Conservation (phyloP, 1,140 invertebrate species). For the Scaptomyza pallida region DNA sequence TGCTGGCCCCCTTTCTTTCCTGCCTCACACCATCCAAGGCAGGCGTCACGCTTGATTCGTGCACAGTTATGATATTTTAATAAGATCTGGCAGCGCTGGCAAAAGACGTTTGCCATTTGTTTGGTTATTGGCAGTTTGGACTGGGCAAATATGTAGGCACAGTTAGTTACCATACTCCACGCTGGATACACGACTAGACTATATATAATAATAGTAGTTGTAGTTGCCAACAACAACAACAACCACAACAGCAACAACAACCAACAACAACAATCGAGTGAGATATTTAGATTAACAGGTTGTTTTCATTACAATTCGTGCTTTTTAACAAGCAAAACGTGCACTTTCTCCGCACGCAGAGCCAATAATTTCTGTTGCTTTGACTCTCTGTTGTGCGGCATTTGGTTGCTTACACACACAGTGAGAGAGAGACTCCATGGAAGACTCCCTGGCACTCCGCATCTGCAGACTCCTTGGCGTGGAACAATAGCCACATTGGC, state of each 20-base stretch:
- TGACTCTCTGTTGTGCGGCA: slow-evolving; percentile 32
- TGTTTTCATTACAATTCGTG: slow-evolving; percentile 83
- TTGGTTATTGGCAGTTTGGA: slow-evolving; percentile 54
- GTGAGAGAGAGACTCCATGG: slow-evolving; percentile 5
- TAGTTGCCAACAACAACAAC: slow-evolving; percentile 44
- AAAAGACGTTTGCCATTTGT: slow-evolving; percentile 60
- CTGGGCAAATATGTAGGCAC: slow-evolving; percentile 27
- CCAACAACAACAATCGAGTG: slow-evolving; percentile 76
- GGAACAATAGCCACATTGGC: slow-evolving; percentile 70
- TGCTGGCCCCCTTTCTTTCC: background rate
- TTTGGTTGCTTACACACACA: too few relatives aligned
- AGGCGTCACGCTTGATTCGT: slow-evolving; percentile 57
- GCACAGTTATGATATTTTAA: slow-evolving; percentile 82
- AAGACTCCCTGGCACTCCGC: slow-evolving; percentile 14
- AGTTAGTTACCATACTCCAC: slow-evolving; percentile 70
- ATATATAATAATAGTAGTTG: slow-evolving; percentile 78
- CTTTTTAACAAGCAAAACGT: slow-evolving; percentile 84
- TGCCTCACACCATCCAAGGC: background rate
- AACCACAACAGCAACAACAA: slow-evolving; percentile 36
- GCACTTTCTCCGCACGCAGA: slow-evolving; percentile 84
- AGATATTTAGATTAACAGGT: slow-evolving; percentile 84
- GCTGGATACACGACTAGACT: slow-evolving; percentile 69
- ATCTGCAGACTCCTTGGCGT: slow-evolving; percentile 62
- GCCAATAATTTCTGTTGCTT: slow-evolving; percentile 74
- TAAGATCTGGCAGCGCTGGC: slow-evolving; percentile 69